Conservation (phyloP, 2,797 vertebrate species). For the Zenarchopterus dispar region DNA sequence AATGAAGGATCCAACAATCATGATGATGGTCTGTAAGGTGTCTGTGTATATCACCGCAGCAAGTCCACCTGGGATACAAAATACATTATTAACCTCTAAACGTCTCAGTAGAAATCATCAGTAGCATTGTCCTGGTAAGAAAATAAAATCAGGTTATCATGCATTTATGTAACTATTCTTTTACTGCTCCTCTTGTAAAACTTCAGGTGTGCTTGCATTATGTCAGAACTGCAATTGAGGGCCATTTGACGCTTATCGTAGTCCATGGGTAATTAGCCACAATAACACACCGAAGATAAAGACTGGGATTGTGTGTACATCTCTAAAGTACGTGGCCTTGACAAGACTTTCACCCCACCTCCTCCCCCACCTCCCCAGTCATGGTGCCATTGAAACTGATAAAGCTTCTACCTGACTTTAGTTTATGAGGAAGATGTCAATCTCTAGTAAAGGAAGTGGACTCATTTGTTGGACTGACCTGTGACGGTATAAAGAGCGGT, state of each 20-base stretch:
- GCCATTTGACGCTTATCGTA: slow-evolving; percentile 61
- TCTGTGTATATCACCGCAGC: slow-evolving; percentile 98
- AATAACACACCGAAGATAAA: slow-evolving; percentile 55
- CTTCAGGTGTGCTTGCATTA: slow-evolving; percentile 20
- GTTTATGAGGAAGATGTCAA: slow-evolving; percentile 16
- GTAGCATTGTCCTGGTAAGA: background rate
- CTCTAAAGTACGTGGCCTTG: background rate
- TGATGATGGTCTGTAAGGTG: slow-evolving; percentile 92
- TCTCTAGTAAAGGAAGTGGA: slow-evolving; percentile 3
- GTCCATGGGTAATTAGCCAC: slow-evolving; percentile 58
- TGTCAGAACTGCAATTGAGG: slow-evolving; percentile 48
- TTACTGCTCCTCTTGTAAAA: slow-evolving; percentile 1
- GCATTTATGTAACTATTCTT: slow-evolving; percentile 17
- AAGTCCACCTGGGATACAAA: slow-evolving; percentile 85
- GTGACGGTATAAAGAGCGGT: slow-evolving; percentile 93
- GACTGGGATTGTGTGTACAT: background rate
- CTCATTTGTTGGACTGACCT: slow-evolving; percentile 76
- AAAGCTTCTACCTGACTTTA: slow-evolving; percentile 24
- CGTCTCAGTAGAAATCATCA: background rate
- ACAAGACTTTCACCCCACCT: slow-evolving; percentile 59
- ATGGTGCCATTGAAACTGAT: slow-evolving; percentile 30
- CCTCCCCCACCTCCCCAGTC: slow-evolving; percentile 12
- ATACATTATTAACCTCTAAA: background rate
- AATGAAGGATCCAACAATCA: slow-evolving; percentile 93
- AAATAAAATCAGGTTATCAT: background rate